Evolutionary conservation across 1,140 invertebrate genomes (phyloP).

Genomic region (Diorhabda carinulata): DNA sequence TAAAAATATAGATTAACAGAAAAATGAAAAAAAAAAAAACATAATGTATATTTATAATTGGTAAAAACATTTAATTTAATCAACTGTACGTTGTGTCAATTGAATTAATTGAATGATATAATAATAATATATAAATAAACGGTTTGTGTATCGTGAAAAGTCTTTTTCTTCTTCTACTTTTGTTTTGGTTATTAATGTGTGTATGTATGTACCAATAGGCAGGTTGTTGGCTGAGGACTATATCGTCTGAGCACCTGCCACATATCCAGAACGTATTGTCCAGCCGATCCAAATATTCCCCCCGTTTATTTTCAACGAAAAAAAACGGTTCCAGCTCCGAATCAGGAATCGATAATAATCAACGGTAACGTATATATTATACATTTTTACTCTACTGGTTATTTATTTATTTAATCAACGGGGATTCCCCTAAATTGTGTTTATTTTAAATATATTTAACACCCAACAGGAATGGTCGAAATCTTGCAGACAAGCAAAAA

Average conservation of each 20-base stretch:
- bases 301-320: background rate
- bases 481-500: too few relatives aligned
- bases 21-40: too few relatives aligned
- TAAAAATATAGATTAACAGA: background rate
- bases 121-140: background rate
- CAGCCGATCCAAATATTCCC: background rate
- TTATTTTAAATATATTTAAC: too few relatives aligned
- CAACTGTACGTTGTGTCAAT: too few relatives aligned
- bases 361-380: background rate
- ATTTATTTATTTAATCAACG: too few relatives aligned
- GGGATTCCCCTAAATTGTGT: too few relatives aligned
- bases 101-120: background rate
- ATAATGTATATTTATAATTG: too few relatives aligned
- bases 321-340: background rate
- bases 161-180: background rate
- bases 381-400: background rate
- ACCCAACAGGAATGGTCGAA: too few relatives aligned
- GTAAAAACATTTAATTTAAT: too few relatives aligned
- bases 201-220: background rate
- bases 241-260: background rate
- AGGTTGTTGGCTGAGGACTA: background rate
- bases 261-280: background rate
- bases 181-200: constrained; percentile 3
- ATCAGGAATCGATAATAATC: background rate
- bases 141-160: background rate